Evolutionary conservation across 2,113 vertebrate genomes (phyloP), one percentile per base, ranked within the genome.

Genomic region (Hepsetus odoe): DNA sequence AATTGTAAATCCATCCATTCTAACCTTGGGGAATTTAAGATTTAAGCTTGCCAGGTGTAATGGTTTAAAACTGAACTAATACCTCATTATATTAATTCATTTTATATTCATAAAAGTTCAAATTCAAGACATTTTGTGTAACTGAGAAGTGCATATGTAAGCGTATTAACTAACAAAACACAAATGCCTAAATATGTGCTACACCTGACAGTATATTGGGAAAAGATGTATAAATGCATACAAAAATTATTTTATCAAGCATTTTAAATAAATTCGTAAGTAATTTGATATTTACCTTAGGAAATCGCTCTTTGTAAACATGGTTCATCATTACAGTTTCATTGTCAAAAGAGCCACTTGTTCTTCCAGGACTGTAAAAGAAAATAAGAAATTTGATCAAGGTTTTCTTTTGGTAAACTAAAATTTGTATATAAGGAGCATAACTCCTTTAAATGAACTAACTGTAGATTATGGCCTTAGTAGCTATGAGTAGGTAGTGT

Each of bases 311-410:
- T 84, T 94, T 96, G 92, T 99, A 99, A 85, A 99, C 97, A 33
- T 99, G 97, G 85, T 99, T 99, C 97, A 99, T 98, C 98, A 99
- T 98, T 79, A 98, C 94, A 8, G 97, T 95, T 88, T 99, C 98
- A 3, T 97, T 96, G 88, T 99, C 98, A 24, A 97, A 96, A 16
- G 92, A 95, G 68, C 94, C 93, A 0, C 88, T 91, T 0, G 96
- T 93, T 58, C 98, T 91, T 9, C 97, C 97, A 0, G 98, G 97
- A 90, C 98, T 99, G 89, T 0, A 56, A 83, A 65, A 4, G 58
- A 26, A 38, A 68, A n/a, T 46, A 64, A 5, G 22, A 18, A 16
- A 20, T 38, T 38, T 33, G 11, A n/a, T n/a, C 11, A 51, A 33
- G 18, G 1, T 6, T 32, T 20, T 33, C 11, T 1, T 32, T 61